Conservation (phyloP, 2,888 invertebrate species). For the Drepanosiphum platanoidis region DNA sequence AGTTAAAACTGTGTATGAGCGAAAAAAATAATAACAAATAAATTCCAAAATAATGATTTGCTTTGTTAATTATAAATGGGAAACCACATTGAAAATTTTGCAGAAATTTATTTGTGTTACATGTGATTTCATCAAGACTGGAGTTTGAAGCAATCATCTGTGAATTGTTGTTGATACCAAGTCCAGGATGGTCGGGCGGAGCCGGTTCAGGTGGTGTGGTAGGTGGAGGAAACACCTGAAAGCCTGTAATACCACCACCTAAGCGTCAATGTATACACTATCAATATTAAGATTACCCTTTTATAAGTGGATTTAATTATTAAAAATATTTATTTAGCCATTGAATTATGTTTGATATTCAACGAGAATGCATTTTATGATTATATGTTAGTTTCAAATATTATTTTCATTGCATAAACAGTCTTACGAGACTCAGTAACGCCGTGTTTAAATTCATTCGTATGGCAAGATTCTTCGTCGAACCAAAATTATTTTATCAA, state of each 20-base stretch:
- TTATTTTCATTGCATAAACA: no score
- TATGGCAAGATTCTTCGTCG: no score
- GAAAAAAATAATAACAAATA: slow-evolving; percentile 35
- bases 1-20: slow-evolving; percentile 21
- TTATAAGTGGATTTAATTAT: slow-evolving; percentile 60
- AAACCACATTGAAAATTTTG: slow-evolving; percentile 42
- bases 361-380: no score
- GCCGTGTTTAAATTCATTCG: no score
- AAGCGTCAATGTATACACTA: slow-evolving; percentile 36
- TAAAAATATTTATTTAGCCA: background rate
- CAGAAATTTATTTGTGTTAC: slow-evolving; percentile 67
- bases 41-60: slow-evolving; percentile 14
- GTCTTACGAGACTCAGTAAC: no score
- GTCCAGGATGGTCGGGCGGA: slow-evolving; percentile 78
- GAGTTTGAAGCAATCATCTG: slow-evolving; percentile 68
- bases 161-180: slow-evolving; percentile 66
- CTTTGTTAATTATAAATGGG: slow-evolving; percentile 32
- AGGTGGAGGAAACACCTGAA: slow-evolving; percentile 85
- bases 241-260: slow-evolving; percentile 70
- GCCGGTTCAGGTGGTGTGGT: slow-evolving; percentile 87
- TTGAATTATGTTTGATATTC: no score
- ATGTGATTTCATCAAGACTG: slow-evolving; percentile 76
- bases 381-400: no score
- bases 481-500: no score
- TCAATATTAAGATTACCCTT: slow-evolving; percentile 60